Percentiles rank a stretch among this genome's conserved stretches.
Conservation (phyloP, 2,797 vertebrate species). For the Gephyroberyx darwinii region DNA sequence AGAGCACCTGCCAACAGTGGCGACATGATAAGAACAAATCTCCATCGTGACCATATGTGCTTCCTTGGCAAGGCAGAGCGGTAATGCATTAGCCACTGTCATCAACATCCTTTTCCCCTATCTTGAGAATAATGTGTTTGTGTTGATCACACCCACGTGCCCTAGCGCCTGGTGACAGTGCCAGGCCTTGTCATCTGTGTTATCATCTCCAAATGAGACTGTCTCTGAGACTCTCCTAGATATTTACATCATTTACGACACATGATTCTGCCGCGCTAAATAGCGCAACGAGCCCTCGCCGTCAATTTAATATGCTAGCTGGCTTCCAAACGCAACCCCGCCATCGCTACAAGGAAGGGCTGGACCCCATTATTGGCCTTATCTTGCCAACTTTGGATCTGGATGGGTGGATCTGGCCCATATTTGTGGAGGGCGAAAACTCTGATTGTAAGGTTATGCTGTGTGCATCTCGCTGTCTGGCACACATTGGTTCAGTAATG, state of each 20-base stretch:
- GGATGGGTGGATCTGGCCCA: conserved; percentile 72
- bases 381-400: conserved; percentile 73
- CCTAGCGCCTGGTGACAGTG: conserved; percentile 80
- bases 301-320: conserved; percentile 79
- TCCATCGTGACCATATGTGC: conserved; percentile 71
- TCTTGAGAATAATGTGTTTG: conserved; percentile 81
- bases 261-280: conserved; percentile 73
- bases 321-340: conserved; percentile 61
- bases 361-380: conserved; percentile 74
- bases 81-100: conserved; percentile 72
- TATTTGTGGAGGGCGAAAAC: conserved; percentile 77
- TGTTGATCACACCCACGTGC: conserved; percentile 81
- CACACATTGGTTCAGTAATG: conserved; percentile 84
- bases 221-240: conserved; percentile 68
- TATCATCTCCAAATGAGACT: conserved; percentile 77
- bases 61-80: conserved; percentile 65
- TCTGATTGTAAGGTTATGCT: conserved; percentile 88
- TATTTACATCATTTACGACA: conserved; percentile 78
- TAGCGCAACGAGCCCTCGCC: conserved; percentile 66
- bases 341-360: conserved; percentile 67
- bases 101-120: conserved; percentile 69
- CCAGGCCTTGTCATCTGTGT: conserved; percentile 80
- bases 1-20: conserved; percentile 51
- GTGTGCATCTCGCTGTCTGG: conserved; percentile 82
- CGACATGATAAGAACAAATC: conserved; percentile 56